Percentiles rank a stretch among this genome's conserved stretches.
phyloP scores from a whole-genome alignment of 2,113 vertebrate genomes.

The Equus przewalskii region DNA sequence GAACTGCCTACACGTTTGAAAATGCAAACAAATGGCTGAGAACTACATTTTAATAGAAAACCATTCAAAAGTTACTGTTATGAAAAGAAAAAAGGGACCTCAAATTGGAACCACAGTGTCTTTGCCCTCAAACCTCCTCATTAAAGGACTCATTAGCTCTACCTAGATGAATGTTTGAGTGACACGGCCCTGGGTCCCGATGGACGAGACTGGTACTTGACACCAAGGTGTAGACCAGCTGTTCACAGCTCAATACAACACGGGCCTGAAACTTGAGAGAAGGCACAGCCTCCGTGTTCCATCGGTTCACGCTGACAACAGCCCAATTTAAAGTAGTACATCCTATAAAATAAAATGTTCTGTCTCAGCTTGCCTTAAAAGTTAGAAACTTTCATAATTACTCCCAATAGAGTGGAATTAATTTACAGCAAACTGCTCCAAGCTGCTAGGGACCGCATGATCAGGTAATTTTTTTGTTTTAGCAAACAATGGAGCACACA shows the following conservation, averaged over 20 bases:
- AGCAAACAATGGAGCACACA: background rate
- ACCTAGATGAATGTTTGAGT: constrained; percentile 45
- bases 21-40: constrained; percentile 63
- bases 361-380: constrained; percentile 57
- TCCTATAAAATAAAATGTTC: constrained; percentile 26
- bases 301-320: constrained; percentile 29
- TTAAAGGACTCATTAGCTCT: constrained; percentile 47
- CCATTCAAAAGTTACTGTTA: constrained; percentile 40
- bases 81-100: background rate
- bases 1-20: background rate
- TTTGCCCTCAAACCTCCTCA: background rate
- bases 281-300: background rate
- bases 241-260: background rate
- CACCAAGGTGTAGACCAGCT: background rate
- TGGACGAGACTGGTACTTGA: background rate
- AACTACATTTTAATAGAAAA: constrained; percentile 42
- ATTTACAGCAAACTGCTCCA: constrained; percentile 57
- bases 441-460: constrained; percentile 62
- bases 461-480: constrained; percentile 65
- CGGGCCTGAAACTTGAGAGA: background rate
- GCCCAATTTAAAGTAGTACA: background rate
- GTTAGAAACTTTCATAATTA: constrained; percentile 60
- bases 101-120: background rate
- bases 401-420: constrained; percentile 59
- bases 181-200: background rate